Conservation (phyloP, 2,797 vertebrate genomes). For the Delichon dasypus region DNA sequence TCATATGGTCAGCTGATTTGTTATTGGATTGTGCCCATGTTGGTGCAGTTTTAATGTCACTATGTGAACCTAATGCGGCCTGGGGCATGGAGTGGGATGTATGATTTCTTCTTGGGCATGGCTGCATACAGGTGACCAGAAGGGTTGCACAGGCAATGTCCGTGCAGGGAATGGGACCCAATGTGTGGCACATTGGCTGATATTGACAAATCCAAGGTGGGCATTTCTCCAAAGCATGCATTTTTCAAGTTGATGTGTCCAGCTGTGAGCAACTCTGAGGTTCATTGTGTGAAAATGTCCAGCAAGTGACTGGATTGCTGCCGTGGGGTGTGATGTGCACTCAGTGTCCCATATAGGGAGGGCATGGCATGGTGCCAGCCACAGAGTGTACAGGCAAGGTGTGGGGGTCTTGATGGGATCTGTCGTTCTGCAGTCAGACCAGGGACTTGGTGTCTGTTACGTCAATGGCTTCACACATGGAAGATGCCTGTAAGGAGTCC, state of each 20-base stretch:
- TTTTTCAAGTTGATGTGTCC: neutral
- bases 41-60: neutral
- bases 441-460: accelerated
- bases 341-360: neutral
- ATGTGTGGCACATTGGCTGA: accelerated
- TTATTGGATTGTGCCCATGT: neutral
- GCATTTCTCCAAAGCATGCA: neutral
- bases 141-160: neutral
- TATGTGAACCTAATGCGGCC: accelerated
- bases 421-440: accelerated
- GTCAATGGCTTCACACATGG: accelerated
- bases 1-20: neutral
- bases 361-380: neutral
- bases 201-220: neutral
- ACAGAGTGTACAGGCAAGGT: neutral
- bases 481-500: neutral
- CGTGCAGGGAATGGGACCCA: accelerated
- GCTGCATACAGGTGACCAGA: accelerated
- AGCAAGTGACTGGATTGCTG: accelerated
- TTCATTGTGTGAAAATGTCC: neutral
- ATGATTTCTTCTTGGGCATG: neutral
- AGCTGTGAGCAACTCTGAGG: neutral
- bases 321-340: neutral
- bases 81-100: neutral
- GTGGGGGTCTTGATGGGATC: accelerated